A percentile compares a stretch with the other conserved stretches of the same genome.
These are phyloP conservation scores for Buceros bicornis DNA, from an alignment of 2,797 vertebrate genomes.

Conservation along the genomic window DNA sequence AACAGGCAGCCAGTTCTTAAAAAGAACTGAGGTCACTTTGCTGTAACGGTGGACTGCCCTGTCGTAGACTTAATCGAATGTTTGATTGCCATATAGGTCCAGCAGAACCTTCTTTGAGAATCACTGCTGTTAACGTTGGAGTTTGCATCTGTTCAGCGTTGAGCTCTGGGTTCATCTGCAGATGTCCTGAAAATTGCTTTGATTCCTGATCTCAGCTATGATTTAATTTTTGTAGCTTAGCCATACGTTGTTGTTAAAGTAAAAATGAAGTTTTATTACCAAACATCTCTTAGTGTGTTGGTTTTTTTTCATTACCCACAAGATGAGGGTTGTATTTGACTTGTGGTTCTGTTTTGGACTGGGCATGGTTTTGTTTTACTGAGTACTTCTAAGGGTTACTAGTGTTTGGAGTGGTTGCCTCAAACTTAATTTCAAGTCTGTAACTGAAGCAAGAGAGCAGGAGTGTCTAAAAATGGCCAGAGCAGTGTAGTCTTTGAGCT, in stretches of 20 bases:
- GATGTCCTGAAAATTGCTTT: slow-evolving; percentile 5
- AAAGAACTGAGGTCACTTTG: neutral
- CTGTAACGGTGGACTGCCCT: neutral
- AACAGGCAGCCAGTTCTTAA: neutral
- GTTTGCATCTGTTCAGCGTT: neutral
- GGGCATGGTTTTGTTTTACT: neutral
- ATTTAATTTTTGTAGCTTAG: neutral
- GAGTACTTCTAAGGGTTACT: neutral
- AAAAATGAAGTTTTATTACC: slow-evolving; percentile 27
- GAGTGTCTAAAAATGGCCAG: neutral
- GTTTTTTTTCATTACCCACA: neutral
- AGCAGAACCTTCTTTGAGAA: neutral
- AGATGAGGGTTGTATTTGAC: neutral
- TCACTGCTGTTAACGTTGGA: neutral
- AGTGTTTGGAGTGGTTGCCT: neutral
- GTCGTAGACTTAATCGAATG: neutral
- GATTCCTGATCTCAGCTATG: neutral
- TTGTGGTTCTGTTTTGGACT: neutral
- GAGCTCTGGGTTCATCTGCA: neutral
- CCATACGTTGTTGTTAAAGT: slow-evolving; percentile 13
- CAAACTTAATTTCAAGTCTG: neutral
- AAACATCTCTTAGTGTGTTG: neutral
- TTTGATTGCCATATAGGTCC: neutral
- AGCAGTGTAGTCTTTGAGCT: neutral
- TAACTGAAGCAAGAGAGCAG: neutral